Conservation (phyloP, 2,888 invertebrate species). For the Luffia ferchaultella region DNA sequence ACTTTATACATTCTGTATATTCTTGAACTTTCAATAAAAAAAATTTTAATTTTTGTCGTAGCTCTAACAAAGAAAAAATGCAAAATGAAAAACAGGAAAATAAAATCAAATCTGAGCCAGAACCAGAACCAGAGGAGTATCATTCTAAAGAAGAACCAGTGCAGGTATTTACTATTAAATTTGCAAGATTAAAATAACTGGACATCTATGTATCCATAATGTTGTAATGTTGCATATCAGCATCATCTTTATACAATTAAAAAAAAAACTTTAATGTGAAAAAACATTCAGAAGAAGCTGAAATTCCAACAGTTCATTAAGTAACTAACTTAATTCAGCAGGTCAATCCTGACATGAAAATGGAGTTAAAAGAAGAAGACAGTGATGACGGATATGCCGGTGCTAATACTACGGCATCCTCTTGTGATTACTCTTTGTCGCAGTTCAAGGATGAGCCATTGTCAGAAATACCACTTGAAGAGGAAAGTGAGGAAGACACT, state of each 20-base stretch:
- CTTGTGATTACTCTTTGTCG: conserved; percentile 76
- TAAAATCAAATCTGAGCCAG: conserved; percentile 31
- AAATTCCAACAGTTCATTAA: background rate
- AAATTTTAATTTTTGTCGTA: background rate
- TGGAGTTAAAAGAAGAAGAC: conserved; percentile 49
- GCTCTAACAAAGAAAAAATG: conserved; percentile 1
- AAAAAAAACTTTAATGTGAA: too few species aligned
- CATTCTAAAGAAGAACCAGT: conserved; percentile 50
- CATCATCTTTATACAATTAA: too few species aligned
- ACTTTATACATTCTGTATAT: conserved; percentile 5
- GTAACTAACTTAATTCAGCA: conserved; percentile 16
- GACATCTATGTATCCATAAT: too few species aligned
- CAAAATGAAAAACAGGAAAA: background rate
- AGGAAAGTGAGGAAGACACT: conserved; percentile 62
- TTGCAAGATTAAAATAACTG: conserved; percentile 4
- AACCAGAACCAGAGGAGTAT: conserved; percentile 27
- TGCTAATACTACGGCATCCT: conserved; percentile 69
- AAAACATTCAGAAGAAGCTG: too few species aligned
- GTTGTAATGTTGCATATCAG: too few species aligned
- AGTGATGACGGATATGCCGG: conserved; percentile 43
- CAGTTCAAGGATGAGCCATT: conserved; percentile 70
- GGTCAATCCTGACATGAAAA: conserved; percentile 43
- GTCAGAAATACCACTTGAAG: conserved; percentile 47
- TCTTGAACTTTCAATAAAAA: conserved; percentile 1
- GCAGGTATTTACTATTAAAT: conserved; percentile 29